phyloP scores from a whole-genome alignment of 2,113 vertebrate species.

The Chitala chitala region DNA sequence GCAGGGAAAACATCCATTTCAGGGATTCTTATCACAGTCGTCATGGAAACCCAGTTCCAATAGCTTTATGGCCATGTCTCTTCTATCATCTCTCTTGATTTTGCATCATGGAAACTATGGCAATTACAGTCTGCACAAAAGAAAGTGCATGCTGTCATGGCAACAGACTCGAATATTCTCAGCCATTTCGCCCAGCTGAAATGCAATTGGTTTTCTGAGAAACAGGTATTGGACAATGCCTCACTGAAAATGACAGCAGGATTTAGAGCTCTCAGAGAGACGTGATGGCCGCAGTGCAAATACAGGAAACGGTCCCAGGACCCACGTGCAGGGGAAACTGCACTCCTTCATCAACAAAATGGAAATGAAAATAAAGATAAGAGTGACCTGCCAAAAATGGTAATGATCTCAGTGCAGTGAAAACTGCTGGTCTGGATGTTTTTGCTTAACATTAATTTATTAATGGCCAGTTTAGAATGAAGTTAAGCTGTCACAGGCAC shows the following conservation, averaged over 20 bases:
- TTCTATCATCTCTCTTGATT: constrained; percentile 14
- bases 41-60: not conserved
- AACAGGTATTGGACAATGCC: constrained; percentile 67
- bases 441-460: too few relatives aligned
- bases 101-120: constrained; percentile 16
- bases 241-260: not conserved
- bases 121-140: constrained; percentile 17
- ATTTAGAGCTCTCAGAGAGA: constrained; percentile 21
- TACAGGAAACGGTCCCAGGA: not conserved
- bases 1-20: not conserved
- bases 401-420: too few relatives aligned
- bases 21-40: constrained; percentile 5
- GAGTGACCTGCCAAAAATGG: too few relatives aligned
- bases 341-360: not conserved
- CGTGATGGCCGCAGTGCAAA: not conserved
- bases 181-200: constrained; percentile 84
- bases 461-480: too few relatives aligned
- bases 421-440: too few relatives aligned
- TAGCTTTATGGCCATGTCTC: constrained; percentile 11
- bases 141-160: constrained; percentile 84
- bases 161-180: constrained; percentile 88
- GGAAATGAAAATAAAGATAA: too few relatives aligned
- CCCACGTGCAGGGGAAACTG: not conserved
- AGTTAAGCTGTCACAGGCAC: too few relatives aligned
- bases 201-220: constrained; percentile 78